A percentile compares a stretch with the other conserved stretches of the same genome.
Evolutionary conservation across 2,888 invertebrate genomes (phyloP).

Genomic region (Mimumesa dahlbomi): DNA sequence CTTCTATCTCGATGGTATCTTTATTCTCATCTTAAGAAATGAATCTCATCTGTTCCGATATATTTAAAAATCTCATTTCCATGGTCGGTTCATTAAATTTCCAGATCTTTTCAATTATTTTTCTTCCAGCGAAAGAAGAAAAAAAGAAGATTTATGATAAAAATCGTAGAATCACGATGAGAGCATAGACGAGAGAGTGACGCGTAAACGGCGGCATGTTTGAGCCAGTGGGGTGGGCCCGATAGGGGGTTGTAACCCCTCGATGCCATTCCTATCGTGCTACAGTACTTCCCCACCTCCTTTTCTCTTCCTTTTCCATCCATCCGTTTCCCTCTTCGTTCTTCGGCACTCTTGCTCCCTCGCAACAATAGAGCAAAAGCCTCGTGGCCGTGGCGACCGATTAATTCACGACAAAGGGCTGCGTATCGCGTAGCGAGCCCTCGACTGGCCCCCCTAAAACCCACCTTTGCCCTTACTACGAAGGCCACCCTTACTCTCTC

Average conservation of each 20-base stretch:
- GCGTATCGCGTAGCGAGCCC: slow-evolving; percentile 59
- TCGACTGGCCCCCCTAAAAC: slow-evolving; percentile 63
- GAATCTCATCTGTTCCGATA: too few relatives aligned
- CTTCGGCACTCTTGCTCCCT: slow-evolving; percentile 13
- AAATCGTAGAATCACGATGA: background rate
- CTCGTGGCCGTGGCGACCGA: slow-evolving; percentile 60
- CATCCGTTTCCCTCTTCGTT: background rate
- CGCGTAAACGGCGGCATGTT: slow-evolving; percentile 18
- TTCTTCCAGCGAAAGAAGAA: too few relatives aligned
- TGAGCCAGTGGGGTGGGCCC: slow-evolving; percentile 28
- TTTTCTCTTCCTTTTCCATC: slow-evolving; percentile 3
- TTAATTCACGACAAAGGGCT: slow-evolving; percentile 69
- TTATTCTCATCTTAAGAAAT: too few relatives aligned
- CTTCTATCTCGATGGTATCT: too few relatives aligned
- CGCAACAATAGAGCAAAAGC: slow-evolving; percentile 42
- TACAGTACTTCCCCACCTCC: background rate
- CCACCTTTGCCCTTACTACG: slow-evolving; percentile 52
- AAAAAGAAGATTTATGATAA: background rate
- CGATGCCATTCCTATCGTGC: slow-evolving; percentile 12
- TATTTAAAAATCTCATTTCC: too few relatives aligned
- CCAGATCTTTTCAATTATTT: too few relatives aligned
- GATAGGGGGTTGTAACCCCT: slow-evolving; percentile 21
- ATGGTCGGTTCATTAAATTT: too few relatives aligned
- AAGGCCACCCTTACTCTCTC: slow-evolving; percentile 35
- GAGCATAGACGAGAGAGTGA: background rate